Conservation (phyloP, 2,113 vertebrate genomes). For the Peromyscus maniculatus region DNA sequence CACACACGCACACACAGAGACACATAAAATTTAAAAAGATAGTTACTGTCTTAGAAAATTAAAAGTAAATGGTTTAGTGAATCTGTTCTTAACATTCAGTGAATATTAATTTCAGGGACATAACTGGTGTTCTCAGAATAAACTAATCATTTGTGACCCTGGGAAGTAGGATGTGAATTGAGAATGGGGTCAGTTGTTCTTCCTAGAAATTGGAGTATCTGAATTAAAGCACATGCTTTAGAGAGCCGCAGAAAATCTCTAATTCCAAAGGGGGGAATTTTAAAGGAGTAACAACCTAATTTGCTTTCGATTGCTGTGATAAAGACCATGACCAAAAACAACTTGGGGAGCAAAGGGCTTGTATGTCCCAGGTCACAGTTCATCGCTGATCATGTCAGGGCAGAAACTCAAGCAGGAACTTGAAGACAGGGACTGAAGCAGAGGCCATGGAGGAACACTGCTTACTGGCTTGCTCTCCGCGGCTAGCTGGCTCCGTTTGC, state of each 20-base stretch:
- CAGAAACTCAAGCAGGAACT: background rate
- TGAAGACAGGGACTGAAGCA: background rate
- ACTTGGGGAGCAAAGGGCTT: background rate
- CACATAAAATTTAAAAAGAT: background rate
- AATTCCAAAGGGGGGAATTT: background rate
- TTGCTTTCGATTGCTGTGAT: background rate
- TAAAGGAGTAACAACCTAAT: background rate
- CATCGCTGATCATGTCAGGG: background rate
- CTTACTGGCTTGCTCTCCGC: background rate
- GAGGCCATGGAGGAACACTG: background rate
- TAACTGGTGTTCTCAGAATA: conserved; percentile 21
- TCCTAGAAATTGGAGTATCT: conserved; percentile 21
- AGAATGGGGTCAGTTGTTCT: conserved; percentile 21
- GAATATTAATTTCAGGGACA: conserved; percentile 41
- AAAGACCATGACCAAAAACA: background rate
- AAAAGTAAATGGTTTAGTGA: conserved; percentile 26
- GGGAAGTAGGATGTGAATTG: background rate
- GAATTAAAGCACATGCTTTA: background rate
- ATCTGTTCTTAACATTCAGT: conserved; percentile 42
- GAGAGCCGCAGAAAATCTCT: background rate
- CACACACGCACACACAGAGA: background rate
- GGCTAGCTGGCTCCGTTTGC: background rate
- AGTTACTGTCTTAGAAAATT: conserved; percentile 54
- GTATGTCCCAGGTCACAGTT: background rate
- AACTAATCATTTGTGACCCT: conserved; percentile 5